A percentile compares a stretch with the other conserved stretches of the same genome.
phyloP scores from a whole-genome alignment of 23 tunicate genomes.

The Trididemnum miniatum region DNA sequence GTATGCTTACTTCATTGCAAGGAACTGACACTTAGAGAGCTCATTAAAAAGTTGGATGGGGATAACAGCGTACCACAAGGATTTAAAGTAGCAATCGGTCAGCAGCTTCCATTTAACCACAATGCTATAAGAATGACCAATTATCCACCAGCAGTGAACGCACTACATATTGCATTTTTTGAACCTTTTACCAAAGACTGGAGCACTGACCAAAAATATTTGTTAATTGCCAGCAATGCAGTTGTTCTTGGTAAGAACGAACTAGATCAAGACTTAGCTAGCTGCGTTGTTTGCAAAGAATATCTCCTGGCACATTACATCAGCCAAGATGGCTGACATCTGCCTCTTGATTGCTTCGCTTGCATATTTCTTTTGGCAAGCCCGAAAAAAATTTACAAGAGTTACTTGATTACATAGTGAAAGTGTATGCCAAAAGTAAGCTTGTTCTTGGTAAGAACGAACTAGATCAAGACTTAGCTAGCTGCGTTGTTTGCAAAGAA shows the following conservation, averaged over 20 bases:
- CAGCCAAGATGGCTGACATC: slow-evolving; percentile 7
- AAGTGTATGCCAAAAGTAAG: not conserved
- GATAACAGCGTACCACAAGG: not conserved
- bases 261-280: not conserved
- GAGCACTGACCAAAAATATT: not conserved
- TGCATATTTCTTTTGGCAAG: not conserved
- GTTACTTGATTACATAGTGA: not conserved
- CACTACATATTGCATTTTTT: not conserved
- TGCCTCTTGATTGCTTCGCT: not conserved
- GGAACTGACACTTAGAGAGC: not conserved
- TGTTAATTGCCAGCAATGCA: no score
- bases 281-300: not conserved
- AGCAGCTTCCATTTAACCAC: not conserved
- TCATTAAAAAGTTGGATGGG: not conserved
- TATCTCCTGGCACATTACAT: slow-evolving; percentile 1
- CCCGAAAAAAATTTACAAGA: not conserved
- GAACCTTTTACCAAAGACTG: not conserved
- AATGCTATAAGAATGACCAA: not conserved
- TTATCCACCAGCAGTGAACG: not conserved
- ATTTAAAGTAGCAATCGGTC: not conserved
- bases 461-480: no score
- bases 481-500: no score
- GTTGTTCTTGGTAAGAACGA: not conserved
- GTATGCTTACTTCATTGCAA: not conserved
- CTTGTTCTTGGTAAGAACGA: no score